Evolutionary conservation across 1,140 invertebrate genomes (phyloP), one percentile per base, ranked within the genome.

Genomic region (Aradophagus sp.): DNA sequence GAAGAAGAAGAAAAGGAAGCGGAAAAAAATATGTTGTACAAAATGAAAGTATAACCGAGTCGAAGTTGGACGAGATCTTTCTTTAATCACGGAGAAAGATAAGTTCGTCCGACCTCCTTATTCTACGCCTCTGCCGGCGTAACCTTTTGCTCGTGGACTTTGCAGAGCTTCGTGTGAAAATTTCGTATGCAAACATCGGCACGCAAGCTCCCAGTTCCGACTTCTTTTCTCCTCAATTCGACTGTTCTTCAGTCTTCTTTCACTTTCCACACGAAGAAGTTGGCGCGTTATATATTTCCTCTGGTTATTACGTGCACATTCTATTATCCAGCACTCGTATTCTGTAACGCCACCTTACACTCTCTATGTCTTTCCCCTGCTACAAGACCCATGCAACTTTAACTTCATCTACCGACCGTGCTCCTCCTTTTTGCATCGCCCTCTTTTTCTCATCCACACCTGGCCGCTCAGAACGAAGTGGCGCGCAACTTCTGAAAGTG

Each of bases 251-350:
- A 62, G 36, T 73, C 66, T 74, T 48, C 61, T 47, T 58, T 50
- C 14, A 65, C 56, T 63, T 75, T 58, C 53, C 48, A 56, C 65
- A 50, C 61, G 59, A 68, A 75, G 47, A 63, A 79, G 59, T 62
- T 68, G 52, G 67, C 35, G 42, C 71, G 55, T 73, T 77, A 75
- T 78, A 75, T 75, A 77, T 79, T 76, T 76, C 70, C 75, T 81
- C 75, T 45, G 70, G 80, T 82, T 80, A 82, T 83, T 82, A 79
- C 76, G 77, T 79, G 77, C 75, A 79, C 78, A 83, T 84, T 84
- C 80, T 81, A 83, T 83, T 82, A 82, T 77, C 67, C 71, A 45
- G 61, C 63, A 74, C 75, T 76, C 72, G 69, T 76, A 76, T 65
- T 53, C 52, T 50, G 29, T 42, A 69, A 77, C 48, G 52, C 65